These are phyloP conservation scores for Malacoraja senta DNA, from an alignment of 2,797 vertebrate species.

Conservation along the genomic window DNA sequence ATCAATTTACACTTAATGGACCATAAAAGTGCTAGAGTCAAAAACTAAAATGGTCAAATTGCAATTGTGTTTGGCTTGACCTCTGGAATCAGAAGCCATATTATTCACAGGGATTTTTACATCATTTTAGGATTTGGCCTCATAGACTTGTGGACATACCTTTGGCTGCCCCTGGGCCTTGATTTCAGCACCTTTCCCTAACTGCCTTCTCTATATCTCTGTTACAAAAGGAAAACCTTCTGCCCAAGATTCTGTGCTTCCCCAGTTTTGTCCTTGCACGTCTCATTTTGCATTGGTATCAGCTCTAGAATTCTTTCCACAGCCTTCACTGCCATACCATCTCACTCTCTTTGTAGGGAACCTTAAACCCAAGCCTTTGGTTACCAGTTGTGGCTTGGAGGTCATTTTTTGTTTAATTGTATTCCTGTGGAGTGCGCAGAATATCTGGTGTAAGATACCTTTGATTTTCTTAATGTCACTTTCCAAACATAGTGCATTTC, in stretches of 20 bases:
- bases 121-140: no score
- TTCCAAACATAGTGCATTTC: neutral
- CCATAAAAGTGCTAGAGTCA: neutral
- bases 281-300: neutral
- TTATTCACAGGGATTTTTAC: neutral
- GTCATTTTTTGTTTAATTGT: neutral
- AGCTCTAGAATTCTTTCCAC: neutral
- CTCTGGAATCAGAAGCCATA: neutral
- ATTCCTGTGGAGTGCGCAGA: neutral
- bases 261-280: neutral
- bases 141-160: no score
- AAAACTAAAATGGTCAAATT: neutral
- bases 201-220: no score
- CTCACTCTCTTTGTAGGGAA: neutral
- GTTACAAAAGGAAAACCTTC: no score
- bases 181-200: no score
- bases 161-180: no score
- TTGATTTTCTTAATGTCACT: neutral
- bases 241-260: neutral
- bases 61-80: neutral
- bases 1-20: no score
- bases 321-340: neutral
- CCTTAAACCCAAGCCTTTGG: neutral
- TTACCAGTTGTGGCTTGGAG: neutral
- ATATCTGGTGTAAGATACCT: neutral